phyloP scores from a whole-genome alignment of 2,888 invertebrate genomes.

The Eupithecia subumbrata region DNA sequence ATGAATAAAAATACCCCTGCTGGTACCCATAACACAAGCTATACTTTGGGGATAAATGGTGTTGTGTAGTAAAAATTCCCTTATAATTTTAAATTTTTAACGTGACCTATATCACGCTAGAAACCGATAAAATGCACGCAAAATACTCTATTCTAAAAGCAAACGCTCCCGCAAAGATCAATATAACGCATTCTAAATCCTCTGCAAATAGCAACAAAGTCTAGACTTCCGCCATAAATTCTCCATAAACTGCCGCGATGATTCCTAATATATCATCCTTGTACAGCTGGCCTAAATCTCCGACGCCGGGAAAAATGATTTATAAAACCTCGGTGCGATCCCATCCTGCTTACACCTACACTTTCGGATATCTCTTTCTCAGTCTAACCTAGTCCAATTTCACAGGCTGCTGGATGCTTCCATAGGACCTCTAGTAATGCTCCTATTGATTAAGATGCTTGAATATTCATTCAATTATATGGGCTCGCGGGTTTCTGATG shows the following conservation, averaged over 20 bases:
- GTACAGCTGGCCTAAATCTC: conserved; percentile 64
- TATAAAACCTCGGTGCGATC: conserved; percentile 72
- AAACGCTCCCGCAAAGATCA: conserved; percentile 10
- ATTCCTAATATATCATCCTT: conserved; percentile 48
- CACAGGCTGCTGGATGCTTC: conserved; percentile 78
- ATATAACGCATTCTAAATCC: conserved; percentile 27
- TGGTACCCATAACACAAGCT: not conserved
- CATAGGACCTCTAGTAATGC: conserved; percentile 75
- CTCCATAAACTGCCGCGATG: conserved; percentile 41
- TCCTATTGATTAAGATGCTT: conserved; percentile 82
- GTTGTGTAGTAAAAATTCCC: not conserved
- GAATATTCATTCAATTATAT: conserved; percentile 83
- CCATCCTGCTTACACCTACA: conserved; percentile 55
- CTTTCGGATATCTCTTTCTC: conserved; percentile 52
- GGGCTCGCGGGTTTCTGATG: conserved; percentile 69
- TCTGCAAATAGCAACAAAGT: conserved; percentile 33
- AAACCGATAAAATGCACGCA: not conserved
- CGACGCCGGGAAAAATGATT: conserved; percentile 80
- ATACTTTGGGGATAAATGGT: not conserved
- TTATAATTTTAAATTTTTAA: not conserved
- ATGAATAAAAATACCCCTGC: no score
- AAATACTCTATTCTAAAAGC: not conserved
- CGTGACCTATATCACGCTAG: not conserved
- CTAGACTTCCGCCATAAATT: conserved; percentile 39
- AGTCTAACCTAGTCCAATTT: conserved; percentile 78